A percentile compares a stretch with the other conserved stretches of the same genome.
Evolutionary conservation across 2,888 invertebrate genomes (phyloP).

Genomic region (Napeogenes sylphis): DNA sequence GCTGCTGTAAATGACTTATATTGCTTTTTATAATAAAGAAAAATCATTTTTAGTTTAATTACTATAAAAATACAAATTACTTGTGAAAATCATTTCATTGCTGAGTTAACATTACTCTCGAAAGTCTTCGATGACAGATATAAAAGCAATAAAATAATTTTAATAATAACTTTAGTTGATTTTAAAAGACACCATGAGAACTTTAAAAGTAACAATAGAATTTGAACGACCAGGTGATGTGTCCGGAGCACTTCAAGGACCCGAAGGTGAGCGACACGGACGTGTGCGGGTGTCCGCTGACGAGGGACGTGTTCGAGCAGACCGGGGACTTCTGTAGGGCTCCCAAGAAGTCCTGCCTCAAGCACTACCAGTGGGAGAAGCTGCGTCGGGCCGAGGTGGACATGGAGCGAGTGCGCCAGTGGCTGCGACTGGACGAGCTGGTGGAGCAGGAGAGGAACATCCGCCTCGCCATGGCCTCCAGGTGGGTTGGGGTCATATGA

Average conservation of each 20-base stretch:
- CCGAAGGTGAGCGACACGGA: conserved; percentile 91
- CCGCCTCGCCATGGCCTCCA: conserved; percentile 80
- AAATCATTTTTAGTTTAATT: too few species aligned
- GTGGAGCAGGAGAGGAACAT: conserved; percentile 95
- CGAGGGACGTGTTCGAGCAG: conserved; percentile 88
- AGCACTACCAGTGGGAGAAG: conserved; percentile 98
- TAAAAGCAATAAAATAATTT: too few species aligned
- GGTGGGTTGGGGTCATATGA: conserved; percentile 40
- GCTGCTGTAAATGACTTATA: too few species aligned
- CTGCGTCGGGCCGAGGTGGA: conserved; percentile 95
- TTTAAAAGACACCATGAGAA: too few species aligned
- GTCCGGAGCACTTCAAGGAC: conserved; percentile 98
- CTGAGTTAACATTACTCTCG: too few species aligned
- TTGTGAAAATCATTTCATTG: too few species aligned
- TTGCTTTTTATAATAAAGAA: too few species aligned
- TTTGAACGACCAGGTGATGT: conserved; percentile 79
- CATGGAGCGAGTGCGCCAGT: conserved; percentile 93
- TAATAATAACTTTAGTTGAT: too few species aligned
- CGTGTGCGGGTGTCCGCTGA: conserved; percentile 96
- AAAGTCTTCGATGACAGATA: too few species aligned
- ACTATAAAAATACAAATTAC: too few species aligned
- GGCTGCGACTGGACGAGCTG: conserved; percentile 95
- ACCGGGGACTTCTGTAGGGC: conserved; percentile 92
- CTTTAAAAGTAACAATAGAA: too few species aligned
- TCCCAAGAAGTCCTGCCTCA: conserved; percentile 92